Evolutionary conservation across 2,113 vertebrate species (phyloP).

Genomic region (Athene cunicularia): DNA sequence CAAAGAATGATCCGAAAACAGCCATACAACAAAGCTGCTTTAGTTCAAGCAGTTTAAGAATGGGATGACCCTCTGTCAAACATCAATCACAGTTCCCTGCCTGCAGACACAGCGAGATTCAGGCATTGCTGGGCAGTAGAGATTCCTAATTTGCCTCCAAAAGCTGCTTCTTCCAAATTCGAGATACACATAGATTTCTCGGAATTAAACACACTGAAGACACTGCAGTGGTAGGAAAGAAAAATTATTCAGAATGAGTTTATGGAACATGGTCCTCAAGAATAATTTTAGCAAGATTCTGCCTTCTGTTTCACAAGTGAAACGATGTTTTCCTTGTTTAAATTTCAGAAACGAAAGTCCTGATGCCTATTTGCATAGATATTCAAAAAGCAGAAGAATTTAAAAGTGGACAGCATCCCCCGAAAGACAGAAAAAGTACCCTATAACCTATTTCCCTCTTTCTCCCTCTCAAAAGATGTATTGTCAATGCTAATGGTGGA

Average conservation of each 20-base stretch:
- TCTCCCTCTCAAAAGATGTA: background rate
- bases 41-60: background rate
- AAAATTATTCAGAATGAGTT: background rate
- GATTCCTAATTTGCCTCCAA: background rate
- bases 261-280: background rate
- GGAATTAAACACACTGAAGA: background rate
- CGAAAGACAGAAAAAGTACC: background rate
- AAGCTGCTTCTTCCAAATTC: background rate
- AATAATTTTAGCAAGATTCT: background rate
- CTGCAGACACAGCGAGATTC: background rate
- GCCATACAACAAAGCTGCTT: background rate
- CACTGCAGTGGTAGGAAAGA: background rate
- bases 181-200: background rate
- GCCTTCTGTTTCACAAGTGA: background rate
- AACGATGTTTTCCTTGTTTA: background rate
- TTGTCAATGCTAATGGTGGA: background rate
- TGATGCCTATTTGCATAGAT: background rate
- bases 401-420: background rate
- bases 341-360: background rate
- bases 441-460: background rate
- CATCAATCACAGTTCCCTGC: background rate
- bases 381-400: background rate
- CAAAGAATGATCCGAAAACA: background rate
- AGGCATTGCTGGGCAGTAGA: background rate
- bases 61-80: background rate